Evolutionary conservation across 2,113 vertebrate genomes (phyloP), one percentile per base, ranked within the genome.

Genomic region (Vulpes vulpes): DNA sequence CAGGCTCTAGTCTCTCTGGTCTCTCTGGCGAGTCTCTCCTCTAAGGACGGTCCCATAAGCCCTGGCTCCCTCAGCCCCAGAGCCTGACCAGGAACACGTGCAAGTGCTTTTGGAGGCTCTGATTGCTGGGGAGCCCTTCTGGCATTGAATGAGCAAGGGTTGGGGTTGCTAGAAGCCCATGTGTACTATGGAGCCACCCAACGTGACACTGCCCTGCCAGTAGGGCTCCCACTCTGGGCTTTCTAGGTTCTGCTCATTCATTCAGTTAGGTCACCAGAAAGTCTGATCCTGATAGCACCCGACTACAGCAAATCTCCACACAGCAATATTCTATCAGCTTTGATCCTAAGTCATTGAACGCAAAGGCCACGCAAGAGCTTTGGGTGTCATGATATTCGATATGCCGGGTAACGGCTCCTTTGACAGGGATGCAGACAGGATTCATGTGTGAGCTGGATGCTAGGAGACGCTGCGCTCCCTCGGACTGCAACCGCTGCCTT

Each of bases 311-410:
- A 53, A 81, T 12, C 69, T 19, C 23, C 2, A 16, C 25, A 14
- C 17, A 10, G 27, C 11, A 3, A 1, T 3, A 16, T 9, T 20
- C 51, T 27, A 7, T 9, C 14, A 5, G 57, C 53, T 81, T 79
- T 25, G 17, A 25, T 7, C 43, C 19, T 25, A 4, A 7, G 5
- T 32, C 53, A 19, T 3, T 32, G 85, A 38, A n/a, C 22, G 51
- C 57, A 55, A 14, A 5, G 51, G 12, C 23, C 25, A 11, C 10
- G 0, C 3, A 59, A 59, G 43, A 25, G 1, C 12, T 1, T 6
- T 1, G 8, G 53, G n/a, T 3, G 2, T 86, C 69, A 1, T 6
- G 43, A 1, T 59, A 19, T 0, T 71, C 80, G 23, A 1, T 0
- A 60, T 35, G 80, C 65, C 38, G 6, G 35, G 38, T 3, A 25